Evolutionary conservation across 35 echinoderm and acorn worm genomes (phyloP).

Genomic region (Lytechinus variegatus): DNA sequence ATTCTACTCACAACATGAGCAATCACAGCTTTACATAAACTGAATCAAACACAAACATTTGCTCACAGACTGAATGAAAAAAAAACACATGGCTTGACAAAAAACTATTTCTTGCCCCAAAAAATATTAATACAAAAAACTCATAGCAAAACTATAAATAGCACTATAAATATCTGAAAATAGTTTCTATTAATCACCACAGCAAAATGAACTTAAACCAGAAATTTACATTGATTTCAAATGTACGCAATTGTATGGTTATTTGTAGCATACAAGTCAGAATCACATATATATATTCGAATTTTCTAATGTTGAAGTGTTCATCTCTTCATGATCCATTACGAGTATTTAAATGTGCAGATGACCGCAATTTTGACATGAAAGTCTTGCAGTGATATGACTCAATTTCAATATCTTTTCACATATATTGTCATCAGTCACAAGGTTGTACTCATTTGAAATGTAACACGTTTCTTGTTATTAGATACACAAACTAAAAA

Average conservation of each 20-base stretch:
- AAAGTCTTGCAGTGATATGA: neutral
- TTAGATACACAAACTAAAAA: neutral
- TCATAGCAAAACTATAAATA: slow-evolving; percentile 20
- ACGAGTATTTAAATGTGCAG: neutral
- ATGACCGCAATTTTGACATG: neutral
- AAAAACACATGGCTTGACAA: neutral
- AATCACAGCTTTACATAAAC: neutral
- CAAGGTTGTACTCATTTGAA: neutral
- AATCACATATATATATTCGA: neutral
- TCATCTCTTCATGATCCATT: neutral
- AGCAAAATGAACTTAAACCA: neutral
- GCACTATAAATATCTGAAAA: slow-evolving; percentile 14
- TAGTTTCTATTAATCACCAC: neutral
- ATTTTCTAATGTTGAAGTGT: neutral
- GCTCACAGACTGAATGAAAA: neutral
- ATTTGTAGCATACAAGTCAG: neutral
- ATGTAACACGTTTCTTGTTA: too few species aligned
- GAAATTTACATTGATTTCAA: neutral
- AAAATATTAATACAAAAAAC: neutral
- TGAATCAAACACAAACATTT: neutral
- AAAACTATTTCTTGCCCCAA: neutral
- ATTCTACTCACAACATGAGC: neutral
- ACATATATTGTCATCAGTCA: neutral
- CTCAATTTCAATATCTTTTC: neutral
- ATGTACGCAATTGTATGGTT: neutral